Evolutionary conservation across 1,140 invertebrate species (phyloP), one percentile per base, ranked within the genome.

Genomic region (Matsumurasca onukii): DNA sequence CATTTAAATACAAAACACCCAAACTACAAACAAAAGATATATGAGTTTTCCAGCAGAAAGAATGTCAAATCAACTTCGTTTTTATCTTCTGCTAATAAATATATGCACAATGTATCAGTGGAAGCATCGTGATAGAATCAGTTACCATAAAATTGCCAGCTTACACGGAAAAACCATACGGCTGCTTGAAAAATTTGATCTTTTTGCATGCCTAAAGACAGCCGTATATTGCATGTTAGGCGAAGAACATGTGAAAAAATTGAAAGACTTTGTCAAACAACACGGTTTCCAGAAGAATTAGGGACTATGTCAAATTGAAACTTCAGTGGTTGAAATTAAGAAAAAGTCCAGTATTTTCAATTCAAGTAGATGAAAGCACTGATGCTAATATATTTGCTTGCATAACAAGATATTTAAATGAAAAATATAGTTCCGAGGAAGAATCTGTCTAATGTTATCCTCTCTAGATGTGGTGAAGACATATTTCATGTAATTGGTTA

Each of bases 401-500:
- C 65, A 66, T 69, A 65, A 45, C 57, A 31, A 66, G 61, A 30
- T 67, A 69, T 66, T 31, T 68, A 13, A 66, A 30, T 63, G 25
- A 9, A 3, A 68, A n/a, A n/a, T n/a, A 68, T 34, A 24, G 3
- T 17, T 12, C 34, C 20, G 61, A 68, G 31, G 67, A 68, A 68
- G 31, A 68, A 25, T 27, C 63, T 12, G n/a, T 66, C 20, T 29
- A 65, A 31, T 66, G 31, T 45, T 22, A 69, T 67, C 20, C 39
- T 69, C 61, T 66, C 25, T 1, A 45, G 27, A 61, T 57, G 51
- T 63, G 67, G 57, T 20, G 67, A 68, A 25, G 67, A 66, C 22
- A 68, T 68, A 27, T 66, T 68, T 64, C n/a, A 68, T 31, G 55
- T 25, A 2, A 68, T 68, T 52, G n/a, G n/a, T n/a, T n/a, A n/a